Evolutionary conservation across 2,888 invertebrate species (phyloP), one percentile per base, ranked within the genome.

Genomic region (Calephelis perditalis): DNA sequence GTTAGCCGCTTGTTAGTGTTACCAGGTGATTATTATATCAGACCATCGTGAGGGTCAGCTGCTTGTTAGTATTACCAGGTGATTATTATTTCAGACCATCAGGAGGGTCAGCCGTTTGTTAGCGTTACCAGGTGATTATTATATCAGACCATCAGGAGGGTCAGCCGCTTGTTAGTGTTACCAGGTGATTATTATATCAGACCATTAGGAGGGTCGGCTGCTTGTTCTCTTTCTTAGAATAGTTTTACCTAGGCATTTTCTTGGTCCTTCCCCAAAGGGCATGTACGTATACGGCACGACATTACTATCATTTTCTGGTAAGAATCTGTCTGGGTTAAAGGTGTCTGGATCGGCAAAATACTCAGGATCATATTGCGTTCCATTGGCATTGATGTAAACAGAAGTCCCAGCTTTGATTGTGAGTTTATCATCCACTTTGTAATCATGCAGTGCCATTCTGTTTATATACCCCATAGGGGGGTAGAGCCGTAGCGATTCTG

Each of bases 181-280:
- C n/a, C n/a, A n/a, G n/a, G n/a, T 26, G 26, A 26, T 3, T 3
- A 4, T 26, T 26, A 26, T 26, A 26, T 26, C 26, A 1, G 26
- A 26, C 26, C 26, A 26, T 26, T 4, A 3, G 26, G 3, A 26
- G 26, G 26, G 4, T 26, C 26, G 3, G 26, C 3, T 26, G 26
- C 26, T 26, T 26, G 26, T 26, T 26, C 4, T 40, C 40, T 40
- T 40, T 40, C 40, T 7, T 40, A 7, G 5, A 40, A 40, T 37
- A 37, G 37, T 40, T 46, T 52, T 66, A 82, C 93, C 94, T 61
- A 94, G 91, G 68, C 94, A 94, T 71, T 80, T 90, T 60, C 93
- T 85, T 0, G 91, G 93, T 9, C 94, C 94, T 11, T 85, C 68
- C 0, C 93, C 92, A 66, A 93, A 93, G 0, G 92, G 92, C 63